These are phyloP conservation scores for Sceloporus tristichus DNA, from an alignment of 2,113 vertebrate genomes.

Conservation along the genomic window DNA sequence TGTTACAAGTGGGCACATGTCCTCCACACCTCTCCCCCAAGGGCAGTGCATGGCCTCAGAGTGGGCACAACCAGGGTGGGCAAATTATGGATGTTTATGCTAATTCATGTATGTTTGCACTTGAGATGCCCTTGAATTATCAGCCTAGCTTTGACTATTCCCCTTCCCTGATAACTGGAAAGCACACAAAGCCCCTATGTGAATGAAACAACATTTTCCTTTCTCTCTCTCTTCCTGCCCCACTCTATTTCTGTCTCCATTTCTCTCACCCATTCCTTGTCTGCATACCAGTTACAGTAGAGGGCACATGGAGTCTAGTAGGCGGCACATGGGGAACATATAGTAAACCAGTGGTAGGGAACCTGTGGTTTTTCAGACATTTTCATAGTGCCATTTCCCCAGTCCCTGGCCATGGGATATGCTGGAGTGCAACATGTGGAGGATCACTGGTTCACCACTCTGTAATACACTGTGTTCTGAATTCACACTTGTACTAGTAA, in stretches of 20 bases:
- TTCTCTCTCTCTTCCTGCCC: neutral
- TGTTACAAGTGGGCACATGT: slow-evolving; percentile 18
- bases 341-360: neutral
- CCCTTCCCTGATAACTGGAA: neutral
- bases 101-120: slow-evolving; percentile 25
- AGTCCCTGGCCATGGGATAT: neutral
- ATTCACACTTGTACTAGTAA: neutral
- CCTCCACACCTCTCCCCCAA: slow-evolving; percentile 22
- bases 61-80: slow-evolving; percentile 32
- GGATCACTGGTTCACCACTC: neutral
- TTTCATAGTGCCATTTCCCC: neutral
- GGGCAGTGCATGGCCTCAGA: neutral
- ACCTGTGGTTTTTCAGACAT: neutral
- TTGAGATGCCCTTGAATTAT: slow-evolving; percentile 23
- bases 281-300: neutral
- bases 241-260: neutral
- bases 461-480: neutral
- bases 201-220: neutral
- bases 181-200: neutral
- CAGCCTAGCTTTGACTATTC: neutral
- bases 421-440: neutral
- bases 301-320: neutral
- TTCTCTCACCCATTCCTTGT: neutral
- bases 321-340: neutral
- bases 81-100: slow-evolving; percentile 42